phyloP scores from a whole-genome alignment of 2,113 vertebrate genomes.

The Orthochromis malagaraziensis region DNA sequence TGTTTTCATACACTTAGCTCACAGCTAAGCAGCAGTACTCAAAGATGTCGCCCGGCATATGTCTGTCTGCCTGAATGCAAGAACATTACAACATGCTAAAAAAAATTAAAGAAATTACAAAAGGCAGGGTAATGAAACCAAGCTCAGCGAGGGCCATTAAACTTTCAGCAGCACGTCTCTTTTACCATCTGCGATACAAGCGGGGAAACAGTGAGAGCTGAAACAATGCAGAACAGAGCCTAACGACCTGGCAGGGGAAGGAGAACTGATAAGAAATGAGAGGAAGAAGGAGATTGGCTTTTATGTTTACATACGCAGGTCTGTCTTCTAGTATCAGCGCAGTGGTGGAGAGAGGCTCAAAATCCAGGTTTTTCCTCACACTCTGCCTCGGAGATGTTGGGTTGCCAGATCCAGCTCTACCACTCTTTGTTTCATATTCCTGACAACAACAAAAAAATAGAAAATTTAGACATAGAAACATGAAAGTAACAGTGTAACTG shows the following conservation, averaged over 20 bases:
- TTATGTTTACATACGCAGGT: constrained; percentile 81
- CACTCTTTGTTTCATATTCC: constrained; percentile 95
- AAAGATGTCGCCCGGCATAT: neutral
- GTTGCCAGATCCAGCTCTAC: constrained; percentile 76
- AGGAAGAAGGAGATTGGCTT: neutral
- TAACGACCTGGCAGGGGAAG: neutral
- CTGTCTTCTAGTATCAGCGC: constrained; percentile 93
- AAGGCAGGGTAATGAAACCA: neutral
- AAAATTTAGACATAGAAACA: neutral
- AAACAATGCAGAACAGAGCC: neutral
- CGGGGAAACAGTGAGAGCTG: neutral
- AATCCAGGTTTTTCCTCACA: constrained; percentile 90
- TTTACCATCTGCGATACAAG: neutral
- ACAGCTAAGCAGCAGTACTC: neutral
- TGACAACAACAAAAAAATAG: constrained; percentile 18
- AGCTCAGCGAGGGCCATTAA: neutral
- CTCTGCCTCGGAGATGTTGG: constrained; percentile 84
- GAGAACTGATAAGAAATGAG: neutral
- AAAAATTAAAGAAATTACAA: neutral
- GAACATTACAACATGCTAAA: neutral
- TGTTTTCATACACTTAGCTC: neutral
- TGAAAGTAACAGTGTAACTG: neutral
- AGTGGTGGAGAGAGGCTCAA: constrained; percentile 95
- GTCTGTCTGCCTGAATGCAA: neutral
- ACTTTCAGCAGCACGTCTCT: constrained; percentile 35